phyloP scores from a whole-genome alignment of 2,113 vertebrate genomes.

The Apodemus speciosus region DNA sequence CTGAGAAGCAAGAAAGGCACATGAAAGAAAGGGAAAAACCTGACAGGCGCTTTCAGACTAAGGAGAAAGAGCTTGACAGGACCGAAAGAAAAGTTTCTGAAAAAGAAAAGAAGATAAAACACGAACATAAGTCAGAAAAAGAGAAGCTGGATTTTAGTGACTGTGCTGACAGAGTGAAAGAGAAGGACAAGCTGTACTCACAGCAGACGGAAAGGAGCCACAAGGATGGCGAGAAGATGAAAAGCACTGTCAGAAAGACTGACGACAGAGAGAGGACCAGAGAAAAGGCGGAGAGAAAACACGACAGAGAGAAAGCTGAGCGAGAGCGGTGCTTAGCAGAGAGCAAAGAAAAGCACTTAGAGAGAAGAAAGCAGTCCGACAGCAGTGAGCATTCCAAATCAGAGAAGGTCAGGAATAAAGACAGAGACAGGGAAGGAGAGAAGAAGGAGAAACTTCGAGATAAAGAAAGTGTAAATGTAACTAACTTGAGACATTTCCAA shows the following conservation, averaged over 20 bases:
- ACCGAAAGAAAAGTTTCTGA: conserved; percentile 91
- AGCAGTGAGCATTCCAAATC: conserved; percentile 89
- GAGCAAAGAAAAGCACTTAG: conserved; percentile 90
- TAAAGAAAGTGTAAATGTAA: conserved; percentile 78
- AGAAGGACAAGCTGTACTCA: conserved; percentile 87
- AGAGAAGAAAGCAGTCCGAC: conserved; percentile 91
- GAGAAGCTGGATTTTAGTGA: conserved; percentile 92
- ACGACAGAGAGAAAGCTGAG: conserved; percentile 92
- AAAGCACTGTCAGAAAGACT: conserved; percentile 88
- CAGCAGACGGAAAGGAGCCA: conserved; percentile 90
- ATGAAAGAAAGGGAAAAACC: conserved; percentile 88
- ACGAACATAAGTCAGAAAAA: conserved; percentile 88
- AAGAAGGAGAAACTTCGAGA: conserved; percentile 92
- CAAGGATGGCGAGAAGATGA: conserved; percentile 94
- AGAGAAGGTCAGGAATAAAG: conserved; percentile 91
- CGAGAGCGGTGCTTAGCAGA: conserved; percentile 89
- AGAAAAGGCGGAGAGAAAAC: conserved; percentile 93
- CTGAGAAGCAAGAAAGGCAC: conserved; percentile 90
- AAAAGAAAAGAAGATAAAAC: conserved; percentile 94
- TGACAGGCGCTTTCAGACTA: conserved; percentile 90
- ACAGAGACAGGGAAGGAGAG: conserved; percentile 91
- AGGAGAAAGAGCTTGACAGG: conserved; percentile 93
- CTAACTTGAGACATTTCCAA: conserved; percentile 87
- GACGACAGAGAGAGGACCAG: conserved; percentile 94
- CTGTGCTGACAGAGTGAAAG: conserved; percentile 88